Conservation (phyloP, 2,888 invertebrate genomes). For the Synergus laeviventris region DNA sequence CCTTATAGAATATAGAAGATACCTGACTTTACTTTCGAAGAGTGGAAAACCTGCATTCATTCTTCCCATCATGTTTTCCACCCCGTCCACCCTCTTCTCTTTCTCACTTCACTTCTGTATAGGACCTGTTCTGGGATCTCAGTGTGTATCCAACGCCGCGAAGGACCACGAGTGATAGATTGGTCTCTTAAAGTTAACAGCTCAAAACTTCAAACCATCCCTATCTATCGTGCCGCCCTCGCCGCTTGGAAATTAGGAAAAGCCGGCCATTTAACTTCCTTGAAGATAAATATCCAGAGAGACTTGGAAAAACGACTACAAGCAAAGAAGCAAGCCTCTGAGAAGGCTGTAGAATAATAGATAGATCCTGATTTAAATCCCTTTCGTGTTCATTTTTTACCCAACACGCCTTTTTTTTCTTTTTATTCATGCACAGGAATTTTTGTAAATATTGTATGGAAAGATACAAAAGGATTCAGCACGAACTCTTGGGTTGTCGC, state of each 20-base stretch:
- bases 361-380: constrained; percentile 26
- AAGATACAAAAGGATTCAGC: constrained; percentile 15
- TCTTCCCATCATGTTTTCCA: constrained; percentile 12
- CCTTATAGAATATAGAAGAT: background rate
- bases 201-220: constrained; percentile 2
- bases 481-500: constrained; percentile 20
- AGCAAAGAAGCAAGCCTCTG: constrained; percentile 1
- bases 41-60: constrained; percentile 36
- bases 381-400: background rate
- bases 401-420: constrained; percentile 22
- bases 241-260: constrained; percentile 11
- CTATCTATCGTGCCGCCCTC: constrained; percentile 12
- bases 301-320: background rate
- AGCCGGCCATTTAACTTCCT: constrained; percentile 1
- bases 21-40: constrained; percentile 30
- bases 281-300: constrained; percentile 24
- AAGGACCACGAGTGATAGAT: constrained; percentile 27
- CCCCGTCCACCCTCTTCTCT: constrained; percentile 20
- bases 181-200: constrained; percentile 2
- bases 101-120: constrained; percentile 15
- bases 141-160: constrained; percentile 30
- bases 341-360: constrained; percentile 24
- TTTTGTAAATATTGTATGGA: constrained; percentile 22
- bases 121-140: constrained; percentile 28
- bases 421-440: background rate